A percentile compares a stretch with the other conserved stretches of the same genome.
phyloP scores from a whole-genome alignment of 2,113 vertebrate genomes.

The Holacanthus passer region DNA sequence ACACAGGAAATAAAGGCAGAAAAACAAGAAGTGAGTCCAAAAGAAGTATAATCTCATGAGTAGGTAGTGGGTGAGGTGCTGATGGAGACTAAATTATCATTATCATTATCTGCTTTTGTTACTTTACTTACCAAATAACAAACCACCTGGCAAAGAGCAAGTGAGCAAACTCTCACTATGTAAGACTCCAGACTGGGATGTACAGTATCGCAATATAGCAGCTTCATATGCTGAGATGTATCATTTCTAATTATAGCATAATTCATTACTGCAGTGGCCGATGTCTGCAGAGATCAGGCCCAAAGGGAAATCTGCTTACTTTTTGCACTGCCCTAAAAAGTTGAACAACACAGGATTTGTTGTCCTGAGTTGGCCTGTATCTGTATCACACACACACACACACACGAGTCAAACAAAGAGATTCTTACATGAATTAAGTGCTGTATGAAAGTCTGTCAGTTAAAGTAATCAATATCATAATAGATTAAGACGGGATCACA shows the following conservation, averaged over 20 bases:
- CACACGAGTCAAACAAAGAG: neutral
- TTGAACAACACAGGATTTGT: slow-evolving; percentile 4
- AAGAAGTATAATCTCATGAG: neutral
- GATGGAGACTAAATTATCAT: neutral
- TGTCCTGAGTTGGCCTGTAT: neutral
- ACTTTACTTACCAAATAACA: neutral
- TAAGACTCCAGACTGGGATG: neutral
- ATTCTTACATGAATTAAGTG: neutral
- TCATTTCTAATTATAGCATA: slow-evolving; percentile 21
- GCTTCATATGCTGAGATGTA: neutral
- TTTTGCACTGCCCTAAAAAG: neutral
- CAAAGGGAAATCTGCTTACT: slow-evolving; percentile 17
- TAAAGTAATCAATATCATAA: accelerated
- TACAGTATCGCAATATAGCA: neutral
- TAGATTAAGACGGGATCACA: neutral
- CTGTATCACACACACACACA: accelerated
- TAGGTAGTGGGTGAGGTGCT: neutral
- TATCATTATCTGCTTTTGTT: neutral
- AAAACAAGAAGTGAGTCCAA: neutral
- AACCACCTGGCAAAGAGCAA: neutral
- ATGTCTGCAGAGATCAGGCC: slow-evolving; percentile 29
- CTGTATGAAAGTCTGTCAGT: neutral
- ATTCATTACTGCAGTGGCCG: slow-evolving; percentile 1
- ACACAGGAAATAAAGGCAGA: neutral
- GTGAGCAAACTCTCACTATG: neutral